Evolutionary conservation across 2,797 vertebrate species (phyloP), one percentile per base, ranked within the genome.

Genomic region (Tokudaia muenninki): DNA sequence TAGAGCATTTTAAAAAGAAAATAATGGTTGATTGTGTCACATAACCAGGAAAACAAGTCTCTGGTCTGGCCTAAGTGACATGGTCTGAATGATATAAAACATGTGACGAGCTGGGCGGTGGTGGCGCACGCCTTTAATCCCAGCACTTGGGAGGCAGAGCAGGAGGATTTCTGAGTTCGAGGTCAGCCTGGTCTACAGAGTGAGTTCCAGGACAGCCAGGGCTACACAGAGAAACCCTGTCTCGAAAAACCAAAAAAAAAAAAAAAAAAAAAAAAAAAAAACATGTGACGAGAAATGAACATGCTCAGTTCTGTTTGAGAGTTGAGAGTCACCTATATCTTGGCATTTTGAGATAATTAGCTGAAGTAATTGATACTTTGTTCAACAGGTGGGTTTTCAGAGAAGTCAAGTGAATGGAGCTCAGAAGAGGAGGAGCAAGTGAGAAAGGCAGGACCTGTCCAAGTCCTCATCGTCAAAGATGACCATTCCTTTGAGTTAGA

Each of bases 401-500:
- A 99, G 96, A 99, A 99, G 97, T 97, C 98, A 26, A 99, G 99
- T 0, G 99, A 99, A 95, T 99, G 99, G 99, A 99, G 99, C 98
- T 99, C 99, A 0, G 99, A 99, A 98, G 99, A 99, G 90, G 99
- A 99, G 94, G 99, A 99, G 50, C 98, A 99, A 0, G 99, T 99
- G 37, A 99, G 99, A 95, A 99, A 99, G 84, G 99, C 99, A 12
- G 99, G 99, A 26, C 99, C 99, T 0, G 98, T 99, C 74, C 99
- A 99, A 97, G 99, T 99, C 82, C 99, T 99, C 94, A 98, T 99
- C 92, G 99, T 99, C 92, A 99, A 99, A 95, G 99, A 99, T 29
- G 99, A 99, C 98, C 99, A 99, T 98, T 99, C 99, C 96, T 99
- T 99, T 4, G 99, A 99, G 98, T 98, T 99, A 98, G 99, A 99